phyloP scores from a whole-genome alignment of 2,113 vertebrate species.

The Rhineura floridana region DNA sequence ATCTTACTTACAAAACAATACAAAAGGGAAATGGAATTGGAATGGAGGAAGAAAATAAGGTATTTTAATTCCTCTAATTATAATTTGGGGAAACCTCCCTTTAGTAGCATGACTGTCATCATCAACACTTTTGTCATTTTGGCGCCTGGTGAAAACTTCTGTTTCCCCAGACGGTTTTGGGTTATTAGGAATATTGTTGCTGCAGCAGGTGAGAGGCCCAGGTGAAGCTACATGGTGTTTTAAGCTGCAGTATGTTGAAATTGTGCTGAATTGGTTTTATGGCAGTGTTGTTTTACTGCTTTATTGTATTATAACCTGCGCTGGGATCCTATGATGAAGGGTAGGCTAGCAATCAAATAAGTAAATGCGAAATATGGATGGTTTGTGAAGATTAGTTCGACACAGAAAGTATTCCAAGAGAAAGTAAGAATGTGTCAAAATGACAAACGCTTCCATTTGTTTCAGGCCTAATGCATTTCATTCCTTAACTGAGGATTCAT shows the following conservation, averaged over 20 bases:
- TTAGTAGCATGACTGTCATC: too few relatives aligned
- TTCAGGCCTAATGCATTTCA: slow-evolving; percentile 17
- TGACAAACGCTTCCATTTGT: slow-evolving; percentile 28
- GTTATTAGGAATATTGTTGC: too few relatives aligned
- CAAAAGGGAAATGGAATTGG: not conserved
- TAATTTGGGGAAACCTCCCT: not conserved
- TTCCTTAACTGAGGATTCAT: slow-evolving; percentile 37
- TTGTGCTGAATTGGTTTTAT: too few relatives aligned
- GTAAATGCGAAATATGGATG: slow-evolving; percentile 40
- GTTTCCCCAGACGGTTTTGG: too few relatives aligned
- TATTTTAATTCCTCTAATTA: not conserved
- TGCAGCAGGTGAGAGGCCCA: too few relatives aligned
- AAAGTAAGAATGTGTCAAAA: slow-evolving; percentile 23
- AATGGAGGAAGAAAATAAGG: not conserved
- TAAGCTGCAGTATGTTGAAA: too few relatives aligned
- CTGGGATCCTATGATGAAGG: too few relatives aligned
- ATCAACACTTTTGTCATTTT: too few relatives aligned
- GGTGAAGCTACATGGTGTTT: too few relatives aligned
- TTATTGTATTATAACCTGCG: too few relatives aligned
- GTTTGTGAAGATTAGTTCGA: slow-evolving; percentile 30
- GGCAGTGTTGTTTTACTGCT: too few relatives aligned
- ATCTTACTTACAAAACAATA: not conserved
- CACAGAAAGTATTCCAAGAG: slow-evolving; percentile 32
- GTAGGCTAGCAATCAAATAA: not conserved
- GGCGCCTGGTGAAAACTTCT: too few relatives aligned